These are phyloP conservation scores for Drosophila pruinosa DNA, from an alignment of 1,140 invertebrate species.

Conservation along the genomic window DNA sequence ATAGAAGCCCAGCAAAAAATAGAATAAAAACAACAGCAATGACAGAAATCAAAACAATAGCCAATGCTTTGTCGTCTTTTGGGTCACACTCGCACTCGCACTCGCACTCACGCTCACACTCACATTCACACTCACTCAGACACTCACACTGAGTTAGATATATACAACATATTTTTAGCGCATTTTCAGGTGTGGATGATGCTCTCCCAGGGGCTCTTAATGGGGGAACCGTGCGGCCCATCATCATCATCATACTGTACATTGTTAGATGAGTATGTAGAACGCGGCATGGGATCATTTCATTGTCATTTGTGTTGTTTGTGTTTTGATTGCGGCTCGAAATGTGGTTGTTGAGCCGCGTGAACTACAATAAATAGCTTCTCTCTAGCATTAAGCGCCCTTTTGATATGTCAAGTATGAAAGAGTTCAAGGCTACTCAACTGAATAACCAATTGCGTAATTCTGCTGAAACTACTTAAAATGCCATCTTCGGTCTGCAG, in stretches of 20 bases:
- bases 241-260: background rate
- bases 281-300: constrained; percentile 35
- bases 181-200: constrained; percentile 47
- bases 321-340: constrained; percentile 7
- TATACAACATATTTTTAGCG: constrained; percentile 63
- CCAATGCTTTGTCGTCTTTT: constrained; percentile 53
- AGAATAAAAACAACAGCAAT: constrained; percentile 40
- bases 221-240: background rate
- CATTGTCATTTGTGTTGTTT: constrained; percentile 31
- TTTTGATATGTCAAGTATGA: background rate
- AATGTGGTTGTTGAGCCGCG: background rate
- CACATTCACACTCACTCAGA: background rate
- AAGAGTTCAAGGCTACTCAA: constrained; percentile 42
- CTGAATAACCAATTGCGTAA: constrained; percentile 50
- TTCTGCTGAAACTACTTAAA: background rate
- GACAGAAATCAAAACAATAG: constrained; percentile 41
- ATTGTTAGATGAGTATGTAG: background rate
- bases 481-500: background rate
- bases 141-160: background rate
- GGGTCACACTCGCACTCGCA: constrained; percentile 36
- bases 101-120: background rate
- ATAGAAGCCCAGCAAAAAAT: constrained; percentile 9
- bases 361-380: constrained; percentile 6
- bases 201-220: constrained; percentile 49
- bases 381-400: constrained; percentile 15